Base-by-base conservation (phyloP, 2,888 invertebrate genomes). In the Drosophila nr. perissopoda region DNA sequence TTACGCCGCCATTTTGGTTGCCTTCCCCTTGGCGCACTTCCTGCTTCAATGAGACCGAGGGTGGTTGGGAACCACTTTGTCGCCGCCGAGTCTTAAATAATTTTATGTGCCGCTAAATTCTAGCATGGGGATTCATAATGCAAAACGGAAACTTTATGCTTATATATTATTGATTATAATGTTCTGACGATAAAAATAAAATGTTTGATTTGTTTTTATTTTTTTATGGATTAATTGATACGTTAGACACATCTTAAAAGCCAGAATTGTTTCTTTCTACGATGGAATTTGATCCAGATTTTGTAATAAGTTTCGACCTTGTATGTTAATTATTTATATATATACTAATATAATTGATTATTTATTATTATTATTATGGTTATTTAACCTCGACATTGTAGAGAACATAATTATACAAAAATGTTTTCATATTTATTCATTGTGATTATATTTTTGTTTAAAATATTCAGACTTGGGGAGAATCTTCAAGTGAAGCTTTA, bases 1-100 rank as follows among this genome's bases (percentile, higher is more conserved):
- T 83, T 77, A 57, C 74, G 71, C 80, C 76, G 78, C 82, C 87
- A 84, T 88, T 85, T 88, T 81, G 77, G 79, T 81, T 61, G 71
- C 71, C 77, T 34, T 42, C 68, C 53, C 56, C 51, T 58, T 59
- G 52, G 62, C 77, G 40, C 72, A 76, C 69, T 67, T 70, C 81
- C 77, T 49, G 63, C 60, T 51, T 13, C 42, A 21, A 21, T 2
- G 11, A 13, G 21, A 7, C 21, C 8, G 25, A 8, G 7, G n/a
- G 7, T 16, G 36, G 61, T 13, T 42, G 38, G 33, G 27, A 52
- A 34, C 53, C 51, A 70, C 51, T 51, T 62, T 73, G 68, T 62
- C 76, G 52, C n/a, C 49, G 40, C n/a, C 49, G 40, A 48, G 52
- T 34, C 65, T 64, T 58, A 60, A 62, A 70, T 61, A 67, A 77